phyloP scores from a whole-genome alignment of 1,140 invertebrate species.

The Drosophila nigrodunni region DNA sequence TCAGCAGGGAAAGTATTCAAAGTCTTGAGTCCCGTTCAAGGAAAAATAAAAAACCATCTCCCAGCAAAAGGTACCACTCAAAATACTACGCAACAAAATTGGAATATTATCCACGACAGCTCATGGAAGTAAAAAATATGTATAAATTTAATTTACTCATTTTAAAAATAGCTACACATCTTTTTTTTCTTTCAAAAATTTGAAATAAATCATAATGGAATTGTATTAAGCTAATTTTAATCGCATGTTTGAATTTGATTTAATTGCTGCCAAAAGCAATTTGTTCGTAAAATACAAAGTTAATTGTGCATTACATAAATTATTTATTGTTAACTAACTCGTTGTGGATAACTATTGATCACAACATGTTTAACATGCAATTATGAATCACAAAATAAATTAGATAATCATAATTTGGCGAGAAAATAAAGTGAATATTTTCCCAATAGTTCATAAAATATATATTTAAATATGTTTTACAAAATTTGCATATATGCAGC shows the following conservation, averaged over 20 bases:
- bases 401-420: constrained; percentile 36
- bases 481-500: constrained; percentile 33
- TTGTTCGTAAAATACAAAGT: constrained; percentile 5
- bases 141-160: constrained; percentile 15
- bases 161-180: constrained; percentile 6
- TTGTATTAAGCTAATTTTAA: constrained; percentile 8
- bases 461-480: constrained; percentile 22
- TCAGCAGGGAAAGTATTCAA: constrained; percentile 30
- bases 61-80: constrained; percentile 1
- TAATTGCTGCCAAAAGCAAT: constrained; percentile 30
- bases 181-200: too few relatives aligned
- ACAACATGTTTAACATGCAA: constrained; percentile 33
- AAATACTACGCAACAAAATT: neutral
- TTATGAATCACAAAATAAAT: constrained; percentile 41
- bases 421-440: neutral
- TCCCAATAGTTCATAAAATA: constrained; percentile 14
- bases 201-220: constrained; percentile 1
- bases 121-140: neutral
- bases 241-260: constrained; percentile 19
- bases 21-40: constrained; percentile 27
- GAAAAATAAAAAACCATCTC: constrained; percentile 1
- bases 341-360: constrained; percentile 7
- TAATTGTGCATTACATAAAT: constrained; percentile 16
- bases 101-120: neutral
- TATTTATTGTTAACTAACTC: constrained; percentile 17